phyloP scores from a whole-genome alignment of 2,888 invertebrate genomes.

The Caenorhabditis doughertyi region DNA sequence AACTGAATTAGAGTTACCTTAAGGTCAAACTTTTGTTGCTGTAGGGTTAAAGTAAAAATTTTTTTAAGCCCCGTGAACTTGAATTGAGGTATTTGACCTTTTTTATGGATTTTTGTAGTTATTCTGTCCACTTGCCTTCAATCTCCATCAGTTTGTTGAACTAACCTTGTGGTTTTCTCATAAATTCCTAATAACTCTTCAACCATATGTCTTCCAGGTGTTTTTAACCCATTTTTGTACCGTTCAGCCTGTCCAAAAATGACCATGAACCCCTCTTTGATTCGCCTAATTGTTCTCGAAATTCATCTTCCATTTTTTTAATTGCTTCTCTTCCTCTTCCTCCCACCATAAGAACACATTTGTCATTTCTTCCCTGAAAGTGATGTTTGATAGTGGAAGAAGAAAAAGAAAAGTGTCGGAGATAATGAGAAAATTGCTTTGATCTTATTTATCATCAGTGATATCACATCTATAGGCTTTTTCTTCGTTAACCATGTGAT shows the following conservation, averaged over 20 bases:
- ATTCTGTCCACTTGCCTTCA: too few relatives aligned
- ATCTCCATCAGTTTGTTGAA: too few relatives aligned
- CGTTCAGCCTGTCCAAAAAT: neutral
- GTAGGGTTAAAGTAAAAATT: too few relatives aligned
- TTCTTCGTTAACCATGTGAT: conserved; percentile 19
- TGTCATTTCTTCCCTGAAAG: conserved; percentile 7
- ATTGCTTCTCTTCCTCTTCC: neutral
- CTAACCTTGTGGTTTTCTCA: too few relatives aligned
- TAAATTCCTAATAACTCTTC: too few relatives aligned
- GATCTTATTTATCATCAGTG: conserved; percentile 13
- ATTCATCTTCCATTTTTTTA: too few relatives aligned
- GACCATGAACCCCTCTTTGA: neutral
- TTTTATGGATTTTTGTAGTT: too few relatives aligned
- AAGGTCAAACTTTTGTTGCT: too few relatives aligned
- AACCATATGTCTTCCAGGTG: conserved; percentile 18
- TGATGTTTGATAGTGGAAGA: conserved; percentile 12
- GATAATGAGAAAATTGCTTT: conserved; percentile 32
- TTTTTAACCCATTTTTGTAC: neutral
- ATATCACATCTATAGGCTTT: too few relatives aligned
- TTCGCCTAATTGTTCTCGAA: neutral
- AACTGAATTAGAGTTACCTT: too few relatives aligned
- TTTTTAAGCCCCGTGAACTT: too few relatives aligned
- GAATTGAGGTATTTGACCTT: too few relatives aligned
- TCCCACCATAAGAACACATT: neutral
- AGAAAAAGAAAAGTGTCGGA: conserved; percentile 30